These are phyloP conservation scores for Garrulus glandarius DNA, from an alignment of 2,797 vertebrate genomes.

Conservation along the genomic window DNA sequence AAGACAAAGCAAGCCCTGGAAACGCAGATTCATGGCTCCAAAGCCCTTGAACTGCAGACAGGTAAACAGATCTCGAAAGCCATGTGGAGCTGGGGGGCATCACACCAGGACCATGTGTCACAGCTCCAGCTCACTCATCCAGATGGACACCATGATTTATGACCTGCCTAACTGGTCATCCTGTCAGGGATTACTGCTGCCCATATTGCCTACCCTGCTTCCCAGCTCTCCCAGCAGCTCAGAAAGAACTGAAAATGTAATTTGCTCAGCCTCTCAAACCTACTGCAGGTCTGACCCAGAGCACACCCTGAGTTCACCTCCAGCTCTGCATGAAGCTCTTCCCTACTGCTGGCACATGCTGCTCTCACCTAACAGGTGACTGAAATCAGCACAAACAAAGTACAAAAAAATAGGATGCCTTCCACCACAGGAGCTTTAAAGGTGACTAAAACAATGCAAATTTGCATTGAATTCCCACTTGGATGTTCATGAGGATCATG, in stretches of 20 bases:
- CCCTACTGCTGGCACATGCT: background rate
- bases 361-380: background rate
- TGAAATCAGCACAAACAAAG: background rate
- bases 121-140: background rate
- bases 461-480: background rate
- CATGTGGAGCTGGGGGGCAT: rapidly evolving
- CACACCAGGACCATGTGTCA: background rate
- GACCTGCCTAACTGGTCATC: background rate
- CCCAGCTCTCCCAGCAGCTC: background rate
- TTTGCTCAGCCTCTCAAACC: background rate
- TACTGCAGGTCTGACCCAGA: background rate
- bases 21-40: background rate
- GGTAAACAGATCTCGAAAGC: background rate
- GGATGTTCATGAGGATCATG: background rate
- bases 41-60: background rate
- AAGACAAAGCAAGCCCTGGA: background rate
- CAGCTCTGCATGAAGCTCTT: background rate
- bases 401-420: background rate
- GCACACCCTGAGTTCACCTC: background rate
- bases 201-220: background rate
- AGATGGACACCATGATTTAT: background rate
- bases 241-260: background rate
- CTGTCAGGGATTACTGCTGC: background rate
- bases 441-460: background rate
- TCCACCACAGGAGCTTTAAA: background rate